Percentiles rank a stretch among this genome's conserved stretches.
Conservation (phyloP, 2,797 vertebrate species). For the Gephyroberyx darwinii region DNA sequence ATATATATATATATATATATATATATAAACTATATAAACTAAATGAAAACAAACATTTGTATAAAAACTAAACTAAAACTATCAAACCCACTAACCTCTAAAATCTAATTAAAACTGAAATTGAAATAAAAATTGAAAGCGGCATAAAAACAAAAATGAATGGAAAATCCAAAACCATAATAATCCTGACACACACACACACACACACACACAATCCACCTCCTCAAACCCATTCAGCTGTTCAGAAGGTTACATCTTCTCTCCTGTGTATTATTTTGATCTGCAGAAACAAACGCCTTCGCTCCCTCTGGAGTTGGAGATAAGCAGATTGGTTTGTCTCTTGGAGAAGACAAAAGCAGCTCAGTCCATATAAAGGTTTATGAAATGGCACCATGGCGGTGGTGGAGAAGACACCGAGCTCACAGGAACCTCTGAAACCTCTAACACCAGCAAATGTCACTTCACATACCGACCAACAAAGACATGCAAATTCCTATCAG, state of each 20-base stretch:
- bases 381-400: constrained; percentile 65
- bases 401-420: constrained; percentile 48
- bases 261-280: constrained; percentile 74
- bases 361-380: constrained; percentile 71
- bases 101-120: no score
- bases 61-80: no score
- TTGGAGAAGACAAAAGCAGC: constrained; percentile 72
- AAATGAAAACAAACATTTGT: no score
- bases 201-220: constrained; percentile 50
- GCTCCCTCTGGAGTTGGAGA: constrained; percentile 77
- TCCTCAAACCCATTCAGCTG: constrained; percentile 67
- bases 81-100: no score
- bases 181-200: constrained; percentile 33
- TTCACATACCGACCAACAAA: constrained; percentile 62
- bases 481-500: constrained; percentile 62
- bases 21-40: no score
- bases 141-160: no score
- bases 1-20: no score
- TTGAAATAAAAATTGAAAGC: no score
- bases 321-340: constrained; percentile 82
- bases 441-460: constrained; percentile 75
- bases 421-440: constrained; percentile 52
- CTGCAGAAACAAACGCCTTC: constrained; percentile 73
- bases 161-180: no score
- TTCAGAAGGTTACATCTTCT: constrained; percentile 72